A percentile compares a stretch with the other conserved stretches of the same genome.
These are phyloP conservation scores for Lethocerus indicus DNA, from an alignment of 1,140 invertebrate genomes.

Conservation along the genomic window DNA sequence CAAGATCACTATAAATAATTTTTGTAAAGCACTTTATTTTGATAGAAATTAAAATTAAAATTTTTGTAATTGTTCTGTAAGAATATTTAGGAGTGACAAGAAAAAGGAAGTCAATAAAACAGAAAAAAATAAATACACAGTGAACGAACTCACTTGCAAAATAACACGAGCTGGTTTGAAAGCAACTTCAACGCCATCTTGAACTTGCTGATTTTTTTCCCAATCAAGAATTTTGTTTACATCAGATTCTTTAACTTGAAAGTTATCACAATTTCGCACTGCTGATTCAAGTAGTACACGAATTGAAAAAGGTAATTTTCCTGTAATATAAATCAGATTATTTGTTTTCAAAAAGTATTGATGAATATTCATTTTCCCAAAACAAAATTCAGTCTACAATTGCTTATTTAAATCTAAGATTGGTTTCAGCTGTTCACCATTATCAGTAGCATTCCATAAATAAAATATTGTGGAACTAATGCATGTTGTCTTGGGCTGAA, in stretches of 20 bases:
- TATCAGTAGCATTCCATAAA: too few relatives aligned
- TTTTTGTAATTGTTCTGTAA: too few relatives aligned
- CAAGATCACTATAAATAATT: too few relatives aligned
- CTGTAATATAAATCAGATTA: slow-evolving; percentile 27
- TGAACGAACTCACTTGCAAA: slow-evolving; percentile 44
- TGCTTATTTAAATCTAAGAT: background rate
- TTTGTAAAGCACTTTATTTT: too few relatives aligned
- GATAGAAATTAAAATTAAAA: too few relatives aligned
- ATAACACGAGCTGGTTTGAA: slow-evolving; percentile 93
- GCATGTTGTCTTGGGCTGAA: too few relatives aligned
- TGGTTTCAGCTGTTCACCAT: too few relatives aligned
- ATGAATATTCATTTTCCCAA: slow-evolving; percentile 1
- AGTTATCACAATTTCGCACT: slow-evolving; percentile 90
- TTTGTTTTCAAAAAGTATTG: slow-evolving; percentile 4
- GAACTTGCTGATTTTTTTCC: slow-evolving; percentile 52
- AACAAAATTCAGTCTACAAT: background rate
- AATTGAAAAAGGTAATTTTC: slow-evolving; percentile 81
- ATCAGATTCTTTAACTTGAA: slow-evolving; percentile 72
- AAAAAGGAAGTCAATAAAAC: slow-evolving; percentile 4
- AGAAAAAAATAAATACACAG: background rate
- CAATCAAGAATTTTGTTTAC: slow-evolving; percentile 85
- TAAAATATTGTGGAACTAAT: too few relatives aligned
- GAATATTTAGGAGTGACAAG: background rate
- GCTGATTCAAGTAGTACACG: slow-evolving; percentile 87
- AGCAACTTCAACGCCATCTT: slow-evolving; percentile 73